Percentiles rank a stretch among this genome's conserved stretches.
Conservation (phyloP, 2,113 vertebrate genomes). For the Sphyrna mokarran region DNA sequence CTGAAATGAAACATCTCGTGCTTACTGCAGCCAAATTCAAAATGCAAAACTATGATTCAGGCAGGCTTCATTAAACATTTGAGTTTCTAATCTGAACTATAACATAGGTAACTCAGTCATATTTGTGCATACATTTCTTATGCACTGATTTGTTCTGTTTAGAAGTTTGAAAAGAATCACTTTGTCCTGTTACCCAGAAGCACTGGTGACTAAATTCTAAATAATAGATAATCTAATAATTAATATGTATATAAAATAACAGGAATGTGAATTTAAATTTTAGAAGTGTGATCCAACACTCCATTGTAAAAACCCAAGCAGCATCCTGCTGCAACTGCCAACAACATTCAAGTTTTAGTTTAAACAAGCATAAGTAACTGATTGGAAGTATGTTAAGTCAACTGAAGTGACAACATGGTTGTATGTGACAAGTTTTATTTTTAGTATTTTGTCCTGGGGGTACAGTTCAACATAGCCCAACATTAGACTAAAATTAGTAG, state of each 20-base stretch:
- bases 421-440: not conserved
- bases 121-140: not conserved
- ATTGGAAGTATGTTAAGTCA: not conserved
- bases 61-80: too few species aligned
- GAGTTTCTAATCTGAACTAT: not conserved
- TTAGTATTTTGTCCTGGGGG: not conserved
- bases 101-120: not conserved
- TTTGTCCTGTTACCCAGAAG: not conserved
- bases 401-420: not conserved
- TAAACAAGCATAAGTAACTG: too few species aligned
- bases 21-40: too few species aligned
- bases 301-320: not conserved
- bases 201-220: not conserved
- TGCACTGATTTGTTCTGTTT: not conserved
- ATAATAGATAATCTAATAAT: not conserved
- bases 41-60: too few species aligned
- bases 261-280: not conserved
- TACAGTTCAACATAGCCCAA: not conserved
- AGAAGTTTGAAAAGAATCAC: not conserved
- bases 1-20: too few species aligned
- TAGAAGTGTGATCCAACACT: not conserved
- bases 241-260: not conserved
- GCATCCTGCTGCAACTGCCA: not conserved
- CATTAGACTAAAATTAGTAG: not conserved
- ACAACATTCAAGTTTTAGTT: not conserved